Evolutionary conservation across 2,797 vertebrate species (phyloP).

Genomic region (Darevskia nairensis): DNA sequence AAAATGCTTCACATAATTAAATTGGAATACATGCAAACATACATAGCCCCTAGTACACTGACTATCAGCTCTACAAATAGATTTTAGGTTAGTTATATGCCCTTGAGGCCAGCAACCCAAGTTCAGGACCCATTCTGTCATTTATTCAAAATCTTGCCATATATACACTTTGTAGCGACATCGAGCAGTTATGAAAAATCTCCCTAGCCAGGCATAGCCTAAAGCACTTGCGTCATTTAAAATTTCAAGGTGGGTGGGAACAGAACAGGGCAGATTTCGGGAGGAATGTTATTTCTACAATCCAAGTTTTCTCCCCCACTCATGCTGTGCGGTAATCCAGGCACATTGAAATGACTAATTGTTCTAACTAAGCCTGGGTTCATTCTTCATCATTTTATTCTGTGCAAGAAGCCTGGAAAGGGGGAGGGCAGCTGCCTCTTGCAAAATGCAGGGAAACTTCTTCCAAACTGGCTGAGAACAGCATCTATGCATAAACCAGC

Average conservation of each 20-base stretch:
- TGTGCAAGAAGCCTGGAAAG: neutral
- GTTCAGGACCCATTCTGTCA: neutral
- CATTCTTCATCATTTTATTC: neutral
- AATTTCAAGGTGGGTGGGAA: neutral
- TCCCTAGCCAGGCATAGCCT: neutral
- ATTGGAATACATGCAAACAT: too few relatives aligned
- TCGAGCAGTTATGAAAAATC: neutral
- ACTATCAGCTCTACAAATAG: too few relatives aligned
- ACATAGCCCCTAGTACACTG: too few relatives aligned
- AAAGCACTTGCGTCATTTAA: neutral
- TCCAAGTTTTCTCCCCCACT: neutral
- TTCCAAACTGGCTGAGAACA: neutral
- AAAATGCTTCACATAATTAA: too few relatives aligned
- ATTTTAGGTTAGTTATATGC: too few relatives aligned
- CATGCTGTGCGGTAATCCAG: neutral
- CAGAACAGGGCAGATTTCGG: neutral
- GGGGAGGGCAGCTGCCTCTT: fast-evolving
- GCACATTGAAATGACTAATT: neutral
- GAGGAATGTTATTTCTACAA: neutral
- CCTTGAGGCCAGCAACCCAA: neutral
- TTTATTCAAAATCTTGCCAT: neutral
- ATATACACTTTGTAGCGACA: neutral
- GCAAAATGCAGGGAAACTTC: conserved; percentile 16
- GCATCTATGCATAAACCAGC: neutral
- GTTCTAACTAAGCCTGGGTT: neutral